A percentile compares a stretch with the other conserved stretches of the same genome.
phyloP scores from a whole-genome alignment of 1,140 invertebrate genomes.

The Camponotus vicinus region DNA sequence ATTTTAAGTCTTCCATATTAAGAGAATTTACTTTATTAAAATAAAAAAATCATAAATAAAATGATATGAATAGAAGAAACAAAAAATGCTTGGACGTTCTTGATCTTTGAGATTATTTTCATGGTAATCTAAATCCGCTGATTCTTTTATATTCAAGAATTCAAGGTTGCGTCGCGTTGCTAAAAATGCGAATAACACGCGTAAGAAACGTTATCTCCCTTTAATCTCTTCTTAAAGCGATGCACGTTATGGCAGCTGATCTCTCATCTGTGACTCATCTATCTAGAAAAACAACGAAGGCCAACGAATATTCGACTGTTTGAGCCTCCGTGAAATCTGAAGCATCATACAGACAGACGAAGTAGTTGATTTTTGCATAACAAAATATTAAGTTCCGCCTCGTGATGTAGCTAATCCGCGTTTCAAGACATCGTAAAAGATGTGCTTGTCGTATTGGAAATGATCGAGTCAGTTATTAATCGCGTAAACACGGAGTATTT shows the following conservation, averaged over 20 bases:
- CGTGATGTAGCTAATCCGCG: background rate
- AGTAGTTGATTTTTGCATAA: background rate
- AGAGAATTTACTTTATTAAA: background rate
- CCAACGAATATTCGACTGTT: background rate
- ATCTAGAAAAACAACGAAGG: background rate
- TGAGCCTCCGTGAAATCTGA: background rate
- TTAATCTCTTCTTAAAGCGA: slow-evolving; percentile 50
- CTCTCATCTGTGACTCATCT: slow-evolving; percentile 13
- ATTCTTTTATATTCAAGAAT: slow-evolving; percentile 4
- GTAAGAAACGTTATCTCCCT: slow-evolving; percentile 45
- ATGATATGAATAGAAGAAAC: background rate
- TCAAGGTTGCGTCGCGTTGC: slow-evolving; percentile 23
- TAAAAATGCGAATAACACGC: slow-evolving; percentile 43
- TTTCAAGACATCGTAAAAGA: slow-evolving; percentile 22
- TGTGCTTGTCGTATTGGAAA: background rate
- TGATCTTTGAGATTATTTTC: slow-evolving; percentile 25
- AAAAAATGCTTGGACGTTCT: background rate
- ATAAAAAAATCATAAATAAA: slow-evolving; percentile 7
- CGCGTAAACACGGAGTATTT: background rate
- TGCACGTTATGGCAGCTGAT: slow-evolving; percentile 22
- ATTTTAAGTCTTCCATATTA: background rate
- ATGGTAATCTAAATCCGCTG: background rate
- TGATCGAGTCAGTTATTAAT: slow-evolving; percentile 20
- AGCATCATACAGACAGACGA: background rate
- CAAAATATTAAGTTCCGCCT: background rate